A percentile compares a stretch with the other conserved stretches of the same genome.
Conservation (phyloP, 2,888 invertebrate genomes). For the Pecten maximus region DNA sequence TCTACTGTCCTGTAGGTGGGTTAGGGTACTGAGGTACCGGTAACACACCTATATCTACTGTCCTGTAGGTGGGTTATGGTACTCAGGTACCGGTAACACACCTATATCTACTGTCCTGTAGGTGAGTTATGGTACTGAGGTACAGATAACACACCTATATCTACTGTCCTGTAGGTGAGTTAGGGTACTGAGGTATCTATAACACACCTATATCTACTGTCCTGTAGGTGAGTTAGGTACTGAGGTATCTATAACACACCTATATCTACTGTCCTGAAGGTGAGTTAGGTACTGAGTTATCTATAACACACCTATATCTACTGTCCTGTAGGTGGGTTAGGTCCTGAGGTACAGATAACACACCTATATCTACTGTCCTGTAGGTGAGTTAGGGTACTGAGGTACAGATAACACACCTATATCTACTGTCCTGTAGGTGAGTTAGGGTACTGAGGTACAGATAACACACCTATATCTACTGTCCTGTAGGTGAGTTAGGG, state of each 20-base stretch:
- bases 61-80: no score
- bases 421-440: not conserved
- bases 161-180: not conserved
- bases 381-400: not conserved
- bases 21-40: not conserved
- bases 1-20: not conserved
- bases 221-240: not conserved
- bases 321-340: no score
- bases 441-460: not conserved
- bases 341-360: no score
- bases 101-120: not conserved
- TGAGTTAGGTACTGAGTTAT: not conserved
- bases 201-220: not conserved
- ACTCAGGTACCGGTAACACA: not conserved
- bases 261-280: not conserved
- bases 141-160: not conserved
- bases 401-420: not conserved
- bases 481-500: not conserved
- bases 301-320: not conserved
- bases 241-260: not conserved
- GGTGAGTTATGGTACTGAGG: not conserved
- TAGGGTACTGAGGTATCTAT: not conserved
- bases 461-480: not conserved
- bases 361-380: not conserved
- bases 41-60: no score